Evolutionary conservation across 2,113 vertebrate species (phyloP).

Genomic region (Sylvietta virens): DNA sequence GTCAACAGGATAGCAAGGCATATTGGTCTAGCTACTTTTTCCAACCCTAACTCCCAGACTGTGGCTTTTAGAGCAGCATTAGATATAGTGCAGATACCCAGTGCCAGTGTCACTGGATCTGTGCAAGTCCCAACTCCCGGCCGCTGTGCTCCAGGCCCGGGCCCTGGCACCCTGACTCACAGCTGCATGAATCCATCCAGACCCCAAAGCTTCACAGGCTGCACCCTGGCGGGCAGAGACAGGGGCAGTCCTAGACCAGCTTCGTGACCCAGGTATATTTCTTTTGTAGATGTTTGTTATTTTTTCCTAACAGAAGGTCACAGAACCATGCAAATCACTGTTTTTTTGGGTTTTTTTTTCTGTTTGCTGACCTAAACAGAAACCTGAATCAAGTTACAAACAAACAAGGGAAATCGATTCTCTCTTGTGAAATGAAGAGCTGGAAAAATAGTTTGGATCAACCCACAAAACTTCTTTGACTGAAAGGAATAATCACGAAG

Average conservation of each 20-base stretch:
- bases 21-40: not conserved
- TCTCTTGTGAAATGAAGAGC: not conserved
- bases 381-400: not conserved
- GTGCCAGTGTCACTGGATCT: not conserved
- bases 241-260: not conserved
- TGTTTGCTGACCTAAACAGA: not conserved
- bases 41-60: not conserved
- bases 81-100: not conserved
- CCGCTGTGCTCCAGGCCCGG: not conserved
- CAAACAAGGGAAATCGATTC: not conserved
- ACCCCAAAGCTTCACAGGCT: not conserved
- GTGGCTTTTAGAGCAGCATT: not conserved
- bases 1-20: not conserved
- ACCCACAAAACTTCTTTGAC: not conserved
- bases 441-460: not conserved
- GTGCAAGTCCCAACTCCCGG: not conserved
- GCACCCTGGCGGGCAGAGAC: not conserved
- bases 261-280: not conserved
- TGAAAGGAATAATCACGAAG: not conserved
- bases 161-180: accelerated
- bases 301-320: not conserved
- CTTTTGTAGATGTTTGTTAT: not conserved
- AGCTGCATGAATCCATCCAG: not conserved
- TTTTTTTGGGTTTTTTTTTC: not conserved
- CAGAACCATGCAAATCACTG: not conserved